Evolutionary conservation across 2,797 vertebrate genomes (phyloP).

Genomic region (Dendrocincla fuliginosa): DNA sequence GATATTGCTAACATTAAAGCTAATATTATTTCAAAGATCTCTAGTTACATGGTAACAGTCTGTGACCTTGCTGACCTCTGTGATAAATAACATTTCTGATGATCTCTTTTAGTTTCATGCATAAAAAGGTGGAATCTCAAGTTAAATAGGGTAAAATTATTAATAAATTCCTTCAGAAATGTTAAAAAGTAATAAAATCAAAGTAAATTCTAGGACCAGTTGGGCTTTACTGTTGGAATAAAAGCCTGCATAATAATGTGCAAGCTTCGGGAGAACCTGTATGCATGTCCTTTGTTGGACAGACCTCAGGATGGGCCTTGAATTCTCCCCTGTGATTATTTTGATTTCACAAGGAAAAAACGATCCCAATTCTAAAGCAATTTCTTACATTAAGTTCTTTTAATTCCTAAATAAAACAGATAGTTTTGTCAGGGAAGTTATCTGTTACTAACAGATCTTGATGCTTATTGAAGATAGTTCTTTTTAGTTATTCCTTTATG

Average conservation of each 20-base stretch:
- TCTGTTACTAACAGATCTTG: neutral
- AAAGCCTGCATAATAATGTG: neutral
- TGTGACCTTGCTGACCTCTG: neutral
- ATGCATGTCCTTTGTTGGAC: neutral
- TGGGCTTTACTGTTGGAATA: neutral
- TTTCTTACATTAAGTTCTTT: neutral
- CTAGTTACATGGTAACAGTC: neutral
- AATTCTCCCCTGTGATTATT: neutral
- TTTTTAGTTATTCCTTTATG: conserved; percentile 34
- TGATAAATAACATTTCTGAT: neutral
- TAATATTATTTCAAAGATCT: neutral
- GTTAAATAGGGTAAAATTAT: neutral
- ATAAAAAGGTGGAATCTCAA: neutral
- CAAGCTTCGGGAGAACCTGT: neutral
- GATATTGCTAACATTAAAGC: neutral
- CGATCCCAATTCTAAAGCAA: neutral
- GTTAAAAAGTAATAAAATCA: neutral
- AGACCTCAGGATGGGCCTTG: neutral
- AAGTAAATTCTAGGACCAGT: neutral
- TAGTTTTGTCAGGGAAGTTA: neutral
- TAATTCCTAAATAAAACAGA: neutral
- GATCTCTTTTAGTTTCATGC: neutral
- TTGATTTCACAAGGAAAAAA: neutral
- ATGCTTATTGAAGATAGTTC: neutral
- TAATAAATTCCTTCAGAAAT: neutral